A percentile compares a stretch with the other conserved stretches of the same genome.
Evolutionary conservation across 2,113 vertebrate species (phyloP).

Genomic region (Tringa solitaria): DNA sequence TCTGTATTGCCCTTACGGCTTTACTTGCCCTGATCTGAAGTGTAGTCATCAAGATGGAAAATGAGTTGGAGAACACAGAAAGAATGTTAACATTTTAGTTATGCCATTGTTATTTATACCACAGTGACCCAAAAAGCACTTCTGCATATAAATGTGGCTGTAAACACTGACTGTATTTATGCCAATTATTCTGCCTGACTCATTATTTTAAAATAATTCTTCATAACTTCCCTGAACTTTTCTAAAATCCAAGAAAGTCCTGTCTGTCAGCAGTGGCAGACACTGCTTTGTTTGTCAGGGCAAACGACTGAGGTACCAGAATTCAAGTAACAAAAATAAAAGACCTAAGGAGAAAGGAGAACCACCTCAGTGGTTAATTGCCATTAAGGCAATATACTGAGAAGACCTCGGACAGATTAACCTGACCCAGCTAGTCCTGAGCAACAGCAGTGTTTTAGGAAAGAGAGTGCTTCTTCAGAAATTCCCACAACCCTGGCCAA

Average conservation of each 20-base stretch:
- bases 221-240: neutral
- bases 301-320: neutral
- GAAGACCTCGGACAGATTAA: neutral
- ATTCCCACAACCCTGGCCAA: neutral
- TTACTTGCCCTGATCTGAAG: neutral
- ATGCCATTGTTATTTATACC: slow-evolving; percentile 1
- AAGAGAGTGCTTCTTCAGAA: neutral
- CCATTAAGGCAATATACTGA: neutral
- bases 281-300: neutral
- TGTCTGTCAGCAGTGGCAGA: neutral
- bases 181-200: neutral
- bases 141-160: neutral
- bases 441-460: neutral
- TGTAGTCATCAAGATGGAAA: neutral
- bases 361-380: neutral
- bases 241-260: neutral
- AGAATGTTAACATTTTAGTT: neutral
- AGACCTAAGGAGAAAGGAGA: neutral
- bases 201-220: neutral
- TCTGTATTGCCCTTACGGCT: neutral
- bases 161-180: slow-evolving; percentile 1
- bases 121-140: neutral
- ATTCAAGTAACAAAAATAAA: neutral
- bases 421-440: neutral
- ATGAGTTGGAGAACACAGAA: neutral